phyloP scores from a whole-genome alignment of 2,113 vertebrate genomes.

The Acrocephalus kingi region DNA sequence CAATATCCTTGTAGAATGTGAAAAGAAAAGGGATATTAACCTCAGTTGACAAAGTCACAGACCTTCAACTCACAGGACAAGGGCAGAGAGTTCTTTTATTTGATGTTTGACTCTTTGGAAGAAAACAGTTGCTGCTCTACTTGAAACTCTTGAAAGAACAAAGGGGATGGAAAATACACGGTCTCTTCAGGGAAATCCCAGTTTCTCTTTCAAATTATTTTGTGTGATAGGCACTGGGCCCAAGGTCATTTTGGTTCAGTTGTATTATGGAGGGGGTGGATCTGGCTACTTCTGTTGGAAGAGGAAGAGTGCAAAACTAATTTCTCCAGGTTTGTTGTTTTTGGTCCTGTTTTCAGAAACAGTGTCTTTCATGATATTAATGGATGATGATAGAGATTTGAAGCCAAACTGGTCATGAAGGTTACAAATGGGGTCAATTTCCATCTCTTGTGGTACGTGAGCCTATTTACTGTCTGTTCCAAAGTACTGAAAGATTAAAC shows the following conservation, averaged over 20 bases:
- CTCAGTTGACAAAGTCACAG: not conserved
- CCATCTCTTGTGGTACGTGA: not conserved
- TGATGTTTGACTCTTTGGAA: not conserved
- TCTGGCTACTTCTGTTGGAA: not conserved
- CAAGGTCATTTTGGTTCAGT: not conserved
- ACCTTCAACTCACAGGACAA: not conserved
- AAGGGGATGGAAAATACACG: not conserved
- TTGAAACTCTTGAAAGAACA: not conserved
- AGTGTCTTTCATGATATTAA: not conserved
- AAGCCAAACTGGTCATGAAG: not conserved
- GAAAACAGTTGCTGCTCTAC: not conserved
- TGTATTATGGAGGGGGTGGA: not conserved
- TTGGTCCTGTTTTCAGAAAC: not conserved
- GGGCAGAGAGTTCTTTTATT: not conserved
- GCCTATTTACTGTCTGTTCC: constrained; percentile 15
- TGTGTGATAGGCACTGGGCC: not conserved
- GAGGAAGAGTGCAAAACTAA: not conserved
- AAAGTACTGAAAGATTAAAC: constrained; percentile 42
- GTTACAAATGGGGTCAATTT: not conserved
- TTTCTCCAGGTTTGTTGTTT: not conserved
- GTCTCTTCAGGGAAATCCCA: not conserved
- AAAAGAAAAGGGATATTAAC: not conserved
- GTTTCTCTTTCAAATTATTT: not conserved
- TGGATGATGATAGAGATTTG: not conserved
- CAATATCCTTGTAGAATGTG: not conserved